Evolutionary conservation across 2,888 invertebrate genomes (phyloP), one percentile per base, ranked within the genome.

Genomic region (Alviniconcha strummeri): DNA sequence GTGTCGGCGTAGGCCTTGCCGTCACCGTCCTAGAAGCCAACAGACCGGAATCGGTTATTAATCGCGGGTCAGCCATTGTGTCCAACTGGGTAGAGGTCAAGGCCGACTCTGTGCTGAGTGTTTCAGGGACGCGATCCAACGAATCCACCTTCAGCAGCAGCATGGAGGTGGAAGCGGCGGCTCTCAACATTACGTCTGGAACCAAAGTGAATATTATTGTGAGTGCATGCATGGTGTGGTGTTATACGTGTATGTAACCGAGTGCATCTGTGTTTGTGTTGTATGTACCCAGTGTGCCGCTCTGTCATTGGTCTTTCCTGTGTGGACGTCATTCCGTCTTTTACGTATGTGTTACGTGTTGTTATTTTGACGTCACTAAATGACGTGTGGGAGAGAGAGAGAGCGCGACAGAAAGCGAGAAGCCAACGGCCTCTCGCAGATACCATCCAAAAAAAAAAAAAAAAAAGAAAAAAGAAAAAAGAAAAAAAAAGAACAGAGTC

Each of bases 171-270:
- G 19, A 13, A 13, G 64, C 78, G 2, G 60, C n/a, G 5, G 6
- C 64, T 6, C 64, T 78, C 36, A 17, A 52, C 64, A 15, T 78
- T 4, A 64, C 15, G 4, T 7, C 36, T 3, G 78, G 78, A 36
- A 52, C 60, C 57, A 19, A 78, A 64, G 64, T 78, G 60, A 52
- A 78, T 19, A 15, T 78, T 15, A 64, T 78, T 36, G 78, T 78
- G 15, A 64, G 78, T 78, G n/a, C 6, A 1, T 2, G 13, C 17
- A n/a, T 64, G 64, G 64, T 15, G 9, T 64, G 64, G 64, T 36
- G 36, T 36, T 36, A 36, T 36, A 36, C 36, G 3, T 3, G 36
- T 36, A 36, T 36, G 36, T 36, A 36, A 36, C 36, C 36, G 1
- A 36, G 1, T 36, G 36, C 36, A 36, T 36, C 36, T 36, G 36